These are phyloP conservation scores for Mandrillus leucophaeus DNA, from an alignment of 2,113 vertebrate genomes.

Conservation along the genomic window DNA sequence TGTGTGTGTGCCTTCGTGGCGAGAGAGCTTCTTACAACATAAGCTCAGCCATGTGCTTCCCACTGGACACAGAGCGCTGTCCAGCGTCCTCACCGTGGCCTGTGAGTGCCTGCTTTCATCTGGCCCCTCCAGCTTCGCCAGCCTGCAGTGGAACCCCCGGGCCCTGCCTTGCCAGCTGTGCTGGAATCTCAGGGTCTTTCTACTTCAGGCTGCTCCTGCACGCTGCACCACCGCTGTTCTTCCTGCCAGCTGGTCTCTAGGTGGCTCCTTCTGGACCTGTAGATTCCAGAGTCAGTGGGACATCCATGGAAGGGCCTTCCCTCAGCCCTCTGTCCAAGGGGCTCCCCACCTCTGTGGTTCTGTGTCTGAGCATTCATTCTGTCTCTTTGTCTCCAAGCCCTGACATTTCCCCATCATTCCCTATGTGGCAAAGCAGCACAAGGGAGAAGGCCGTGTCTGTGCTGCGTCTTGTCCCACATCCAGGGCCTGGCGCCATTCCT, in stretches of 20 bases:
- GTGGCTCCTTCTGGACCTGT: background rate
- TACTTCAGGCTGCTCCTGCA: background rate
- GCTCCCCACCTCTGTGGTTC: background rate
- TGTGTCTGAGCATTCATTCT: background rate
- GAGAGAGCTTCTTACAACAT: background rate
- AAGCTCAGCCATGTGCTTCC: background rate
- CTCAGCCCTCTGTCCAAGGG: background rate
- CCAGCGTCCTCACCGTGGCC: background rate
- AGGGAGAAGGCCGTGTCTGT: background rate
- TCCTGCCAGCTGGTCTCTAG: background rate
- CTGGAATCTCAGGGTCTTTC: background rate
- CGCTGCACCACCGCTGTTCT: accelerated
- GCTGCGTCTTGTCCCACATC: background rate
- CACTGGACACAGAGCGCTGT: too few species aligned
- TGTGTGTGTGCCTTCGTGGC: background rate
- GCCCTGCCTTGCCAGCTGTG: background rate
- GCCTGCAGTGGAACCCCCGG: background rate
- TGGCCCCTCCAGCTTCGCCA: background rate
- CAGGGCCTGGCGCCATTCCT: background rate
- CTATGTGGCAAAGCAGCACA: background rate
- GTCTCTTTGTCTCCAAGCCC: background rate
- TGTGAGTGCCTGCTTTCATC: background rate
- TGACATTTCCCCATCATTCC: background rate
- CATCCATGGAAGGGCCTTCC: accelerated
- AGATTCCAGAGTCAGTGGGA: too few species aligned